Conservation (phyloP, 2,113 vertebrate species). For the Jacana jacana region DNA sequence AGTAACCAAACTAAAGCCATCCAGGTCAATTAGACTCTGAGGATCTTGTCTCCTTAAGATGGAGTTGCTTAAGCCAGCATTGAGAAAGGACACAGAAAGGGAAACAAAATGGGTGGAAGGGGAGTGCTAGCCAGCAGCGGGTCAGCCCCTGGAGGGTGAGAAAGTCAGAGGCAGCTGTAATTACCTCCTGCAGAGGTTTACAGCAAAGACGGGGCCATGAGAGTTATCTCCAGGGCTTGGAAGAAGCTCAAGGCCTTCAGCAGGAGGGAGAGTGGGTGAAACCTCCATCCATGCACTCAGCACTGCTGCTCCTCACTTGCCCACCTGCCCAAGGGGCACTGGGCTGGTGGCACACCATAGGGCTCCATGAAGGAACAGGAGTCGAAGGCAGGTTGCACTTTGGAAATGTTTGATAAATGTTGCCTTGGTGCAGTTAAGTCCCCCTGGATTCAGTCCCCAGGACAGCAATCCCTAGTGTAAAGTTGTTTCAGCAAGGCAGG, state of each 20-base stretch:
- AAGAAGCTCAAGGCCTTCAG: background rate
- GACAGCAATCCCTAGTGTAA: background rate
- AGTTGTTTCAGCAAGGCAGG: background rate
- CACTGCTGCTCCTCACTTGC: background rate
- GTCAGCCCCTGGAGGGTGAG: background rate
- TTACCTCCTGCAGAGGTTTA: background rate
- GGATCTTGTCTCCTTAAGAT: background rate
- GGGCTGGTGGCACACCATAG: background rate
- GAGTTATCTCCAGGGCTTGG: background rate
- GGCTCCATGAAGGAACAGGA: fast-evolving
- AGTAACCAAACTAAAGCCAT: background rate
- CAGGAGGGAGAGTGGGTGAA: background rate
- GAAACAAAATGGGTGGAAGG: background rate
- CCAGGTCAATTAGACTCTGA: background rate
- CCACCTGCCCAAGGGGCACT: background rate
- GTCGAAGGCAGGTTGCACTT: background rate
- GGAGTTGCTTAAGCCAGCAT: background rate
- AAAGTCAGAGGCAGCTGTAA: background rate
- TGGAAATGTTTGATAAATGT: background rate
- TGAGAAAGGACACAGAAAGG: background rate
- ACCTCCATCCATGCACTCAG: background rate
- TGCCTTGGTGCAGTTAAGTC: background rate
- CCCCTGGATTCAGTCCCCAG: background rate
- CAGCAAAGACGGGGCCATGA: background rate
- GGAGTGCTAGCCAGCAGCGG: fast-evolving